Base-by-base conservation (phyloP, 1,140 invertebrate genomes). In the Ostrea denselamellosa region DNA sequence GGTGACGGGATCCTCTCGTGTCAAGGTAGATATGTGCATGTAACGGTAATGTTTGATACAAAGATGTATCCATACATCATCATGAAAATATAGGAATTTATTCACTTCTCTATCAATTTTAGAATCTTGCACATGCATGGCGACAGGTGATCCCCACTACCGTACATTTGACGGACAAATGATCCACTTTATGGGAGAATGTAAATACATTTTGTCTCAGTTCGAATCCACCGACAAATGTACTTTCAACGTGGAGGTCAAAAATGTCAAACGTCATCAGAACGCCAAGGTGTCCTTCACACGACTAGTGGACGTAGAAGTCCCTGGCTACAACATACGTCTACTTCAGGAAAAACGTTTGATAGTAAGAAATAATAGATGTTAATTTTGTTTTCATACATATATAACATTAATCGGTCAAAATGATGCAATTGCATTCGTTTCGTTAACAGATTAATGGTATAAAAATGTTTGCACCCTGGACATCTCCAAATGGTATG, bases 101-200 rank as follows among this genome's bases (percentile, higher is more conserved):
- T 62, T 14, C 12, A 62, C 17, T 5, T n/a, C n/a, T 9, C 10
- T n/a, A 52, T 22, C 19, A 14, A 52, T 17, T 22, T 25, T 90
- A 96, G 96, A 95, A 87, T 97, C 98, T 84, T 97, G 97, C 9
- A 97, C 97, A 0, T 98, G 98, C 93, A 97, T 97, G 0, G 97
- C 98, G 0, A 98, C 97, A 92, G 98, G 98, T 1, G 98, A 98
- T 94, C 98, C 98, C 0, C 98, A 98, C 93, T 98, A 98, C 93
- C 96, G 97, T 89, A 98, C 97, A 10, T 99, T 98, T 93, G 98
- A 99, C 92, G 98, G 98, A n/a, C 97, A 97, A 92, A 97, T 97
- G 91, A 98, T 97, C 93, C 98, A 97, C 92, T 99, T 98, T 92
- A 97, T 98, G 92, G 94, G 94, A 51, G 84, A 44, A 17, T 93